Base-by-base conservation (phyloP, 2,797 vertebrate genomes). In the Galaxias olidus region DNA sequence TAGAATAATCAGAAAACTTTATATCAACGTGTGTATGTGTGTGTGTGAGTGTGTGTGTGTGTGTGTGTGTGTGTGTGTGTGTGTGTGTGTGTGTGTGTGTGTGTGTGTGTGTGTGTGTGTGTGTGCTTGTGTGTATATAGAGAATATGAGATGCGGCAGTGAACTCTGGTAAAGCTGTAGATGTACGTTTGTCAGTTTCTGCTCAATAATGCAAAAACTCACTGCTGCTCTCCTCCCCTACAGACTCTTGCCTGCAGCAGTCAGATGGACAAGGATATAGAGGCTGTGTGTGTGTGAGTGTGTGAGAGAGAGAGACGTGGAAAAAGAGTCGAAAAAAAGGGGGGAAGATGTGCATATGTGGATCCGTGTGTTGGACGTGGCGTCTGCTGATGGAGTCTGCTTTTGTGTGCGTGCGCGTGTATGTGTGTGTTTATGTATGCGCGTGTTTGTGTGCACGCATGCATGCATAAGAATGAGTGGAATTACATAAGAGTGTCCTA, bases 171-270 rank as follows among this genome's bases (percentile, higher is more conserved):
- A 30, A 30, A 2, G 30, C 30, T 61, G 65, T 61, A 67, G 83
- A 76, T 13, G 77, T 81, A 75, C 59, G 17, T 80, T 87, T 84
- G 79, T 77, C 76, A 78, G 78, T 83, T 79, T 74, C 69, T 83
- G 77, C 84, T 91, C 79, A 90, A 90, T 89, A 90, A 90, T 90
- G 86, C 85, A 91, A 83, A n/a, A 87, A 78, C 78, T 74, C 74
- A 71, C 66, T 84, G 81, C 74, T 84, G 69, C 77, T 78, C 80
- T 80, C 73, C 61, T 75, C 81, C 82, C 77, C 72, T 74, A 59
- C 74, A 82, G 83, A 80, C 72, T 73, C 76, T 53, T 47, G 86
- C 88, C 86, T 78, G 74, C 80, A 90, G 89, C 89, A 77, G 65
- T 89, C 89, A 88, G 86, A 90, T 88, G 87, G 85, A 83, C 81